A percentile compares a stretch with the other conserved stretches of the same genome.
phyloP scores from a whole-genome alignment of 2,797 vertebrate species.

The Phoeniculus purpureus region DNA sequence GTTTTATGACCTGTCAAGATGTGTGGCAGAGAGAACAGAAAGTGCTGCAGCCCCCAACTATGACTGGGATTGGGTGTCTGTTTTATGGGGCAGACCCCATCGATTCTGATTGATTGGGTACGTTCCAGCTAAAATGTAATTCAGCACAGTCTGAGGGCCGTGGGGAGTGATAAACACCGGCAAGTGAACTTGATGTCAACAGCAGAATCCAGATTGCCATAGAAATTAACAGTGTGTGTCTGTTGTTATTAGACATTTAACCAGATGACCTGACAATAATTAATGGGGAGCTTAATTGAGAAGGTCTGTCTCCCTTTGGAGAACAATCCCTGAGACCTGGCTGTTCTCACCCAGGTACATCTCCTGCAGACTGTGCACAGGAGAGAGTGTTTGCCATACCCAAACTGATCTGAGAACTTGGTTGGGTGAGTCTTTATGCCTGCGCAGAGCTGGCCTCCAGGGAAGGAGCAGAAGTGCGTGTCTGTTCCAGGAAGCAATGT shows the following conservation, averaged over 20 bases:
- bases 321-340: not conserved
- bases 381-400: not conserved
- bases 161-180: not conserved
- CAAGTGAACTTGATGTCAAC: not conserved
- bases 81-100: not conserved
- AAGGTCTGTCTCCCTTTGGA: not conserved
- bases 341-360: rapidly evolving
- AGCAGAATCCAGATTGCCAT: slow-evolving; percentile 33
- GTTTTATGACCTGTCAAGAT: not conserved
- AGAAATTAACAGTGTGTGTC: slow-evolving; percentile 39
- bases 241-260: slow-evolving; percentile 9
- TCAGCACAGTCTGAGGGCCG: not conserved
- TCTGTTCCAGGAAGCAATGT: not conserved
- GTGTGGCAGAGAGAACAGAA: not conserved
- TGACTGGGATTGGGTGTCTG: not conserved
- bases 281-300: not conserved
- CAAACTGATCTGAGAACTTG: not conserved
- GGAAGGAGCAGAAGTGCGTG: not conserved
- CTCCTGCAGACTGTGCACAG: not conserved
- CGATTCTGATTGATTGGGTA: not conserved
- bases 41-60: not conserved
- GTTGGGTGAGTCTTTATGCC: not conserved
- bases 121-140: not conserved
- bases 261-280: slow-evolving; percentile 25
- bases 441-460: not conserved